These are phyloP conservation scores for Epizoanthus scotinus DNA, from an alignment of 92 coral and sea anemone species.

Conservation along the genomic window DNA sequence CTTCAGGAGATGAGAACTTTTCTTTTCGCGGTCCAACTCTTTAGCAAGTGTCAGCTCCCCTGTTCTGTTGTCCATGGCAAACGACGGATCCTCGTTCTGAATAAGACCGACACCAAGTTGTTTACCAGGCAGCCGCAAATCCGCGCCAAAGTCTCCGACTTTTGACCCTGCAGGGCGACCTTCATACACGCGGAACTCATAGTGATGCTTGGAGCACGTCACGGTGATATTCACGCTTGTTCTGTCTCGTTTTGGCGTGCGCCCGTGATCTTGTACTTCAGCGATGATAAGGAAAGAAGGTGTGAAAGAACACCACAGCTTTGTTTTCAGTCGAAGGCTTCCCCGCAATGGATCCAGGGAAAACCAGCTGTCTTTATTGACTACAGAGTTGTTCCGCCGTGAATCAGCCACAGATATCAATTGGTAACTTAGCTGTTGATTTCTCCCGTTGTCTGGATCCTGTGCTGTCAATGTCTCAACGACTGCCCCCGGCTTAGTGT, in stretches of 20 bases:
- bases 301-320: constrained; percentile 76
- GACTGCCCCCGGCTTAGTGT: constrained; percentile 55
- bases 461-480: constrained; percentile 60
- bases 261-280: constrained; percentile 80
- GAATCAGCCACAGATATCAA: constrained; percentile 53
- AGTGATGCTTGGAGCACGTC: constrained; percentile 61
- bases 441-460: constrained; percentile 77
- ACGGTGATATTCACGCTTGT: constrained; percentile 65
- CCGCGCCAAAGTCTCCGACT: constrained; percentile 66
- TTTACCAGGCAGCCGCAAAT: constrained; percentile 57
- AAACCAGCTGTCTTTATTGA: constrained; percentile 65
- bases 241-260: constrained; percentile 63
- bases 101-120: constrained; percentile 52
- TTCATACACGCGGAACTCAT: constrained; percentile 71
- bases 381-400: constrained; percentile 39
- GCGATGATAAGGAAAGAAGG: constrained; percentile 66
- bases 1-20: constrained; percentile 45
- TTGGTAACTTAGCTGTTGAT: constrained; percentile 61
- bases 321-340: constrained; percentile 53
- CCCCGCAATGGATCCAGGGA: constrained; percentile 64
- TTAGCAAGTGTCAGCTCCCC: constrained; percentile 66
- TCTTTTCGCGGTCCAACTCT: constrained; percentile 78
- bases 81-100: constrained; percentile 40
- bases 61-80: constrained; percentile 61
- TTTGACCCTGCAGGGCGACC: constrained; percentile 54